Evolutionary conservation across 2,113 vertebrate species (phyloP), one percentile per base, ranked within the genome.

Genomic region (Salvelinus alpinus): DNA sequence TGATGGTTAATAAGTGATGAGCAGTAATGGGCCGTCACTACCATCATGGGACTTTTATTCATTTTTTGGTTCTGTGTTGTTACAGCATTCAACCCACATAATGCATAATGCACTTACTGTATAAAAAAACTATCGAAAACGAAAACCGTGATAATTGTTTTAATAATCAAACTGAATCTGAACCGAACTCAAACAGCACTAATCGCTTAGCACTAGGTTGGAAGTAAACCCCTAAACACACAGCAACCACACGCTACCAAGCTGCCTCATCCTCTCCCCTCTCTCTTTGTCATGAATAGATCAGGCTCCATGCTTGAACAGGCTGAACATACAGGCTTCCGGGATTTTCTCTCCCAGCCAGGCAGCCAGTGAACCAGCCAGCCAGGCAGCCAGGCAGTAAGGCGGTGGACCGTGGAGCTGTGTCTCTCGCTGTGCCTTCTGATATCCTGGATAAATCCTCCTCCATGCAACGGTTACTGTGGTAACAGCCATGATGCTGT

Each of bases 401-500:
- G 7, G 54, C 68, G 74, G 20, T 79, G 47, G 47, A 75, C 65
- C 27, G 18, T 78, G 78, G 31, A 64, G 48, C 69, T 72, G 20
- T 51, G 73, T 72, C 80, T 81, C 80, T 64, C 65, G 80, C 70
- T 85, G 79, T 48, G 34, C 48, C 59, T 62, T 51, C 75, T 85
- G 76, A 82, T 71, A 82, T 88, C 69, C 48, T 74, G 72, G 77
- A 77, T 83, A 82, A 82, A 80, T 82, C 83, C 84, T 70, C 73
- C 74, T 65, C 71, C 71, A 27, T 62, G 54, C 54, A 24, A 24
- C 54, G 9, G 81, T 88, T 89, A 83, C 88, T 86, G 86, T 90
- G 86, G 87, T 84, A 84, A 89, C 86, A 84, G 81, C 81, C 83
- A 83, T 65, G 72, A 71, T 24, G 76, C 81, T 84, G 69, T 75